Conservation (phyloP, 2,113 vertebrate genomes). For the Rhinolophus ferrumequinum region DNA sequence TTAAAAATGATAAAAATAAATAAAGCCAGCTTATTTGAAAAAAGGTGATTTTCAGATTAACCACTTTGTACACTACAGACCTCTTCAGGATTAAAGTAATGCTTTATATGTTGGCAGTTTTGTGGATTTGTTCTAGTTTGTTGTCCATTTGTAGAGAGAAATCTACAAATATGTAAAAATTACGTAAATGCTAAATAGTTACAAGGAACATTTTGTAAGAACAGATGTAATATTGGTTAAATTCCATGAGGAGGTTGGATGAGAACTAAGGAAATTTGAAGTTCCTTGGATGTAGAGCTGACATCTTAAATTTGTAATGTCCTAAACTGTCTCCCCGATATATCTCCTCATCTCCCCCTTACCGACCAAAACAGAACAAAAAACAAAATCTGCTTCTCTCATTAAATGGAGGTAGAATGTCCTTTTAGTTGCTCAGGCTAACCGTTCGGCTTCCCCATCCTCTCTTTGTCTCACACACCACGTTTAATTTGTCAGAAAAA, state of each 20-base stretch:
- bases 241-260: not conserved
- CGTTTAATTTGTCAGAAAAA: not conserved
- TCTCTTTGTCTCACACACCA: not conserved
- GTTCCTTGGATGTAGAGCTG: not conserved
- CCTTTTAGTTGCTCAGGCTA: not conserved
- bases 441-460: not conserved
- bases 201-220: slow-evolving; percentile 49
- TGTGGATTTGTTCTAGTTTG: not conserved
- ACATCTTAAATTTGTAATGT: not conserved
- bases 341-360: not conserved
- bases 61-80: not conserved
- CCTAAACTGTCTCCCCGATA: not conserved
- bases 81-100: not conserved
- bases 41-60: not conserved
- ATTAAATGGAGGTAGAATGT: not conserved
- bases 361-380: not conserved
- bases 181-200: slow-evolving; percentile 51
- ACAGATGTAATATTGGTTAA: slow-evolving; percentile 43
- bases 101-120: not conserved
- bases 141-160: not conserved
- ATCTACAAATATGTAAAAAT: slow-evolving; percentile 33
- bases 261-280: slow-evolving; percentile 34
- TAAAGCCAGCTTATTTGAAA: not conserved
- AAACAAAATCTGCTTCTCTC: not conserved
- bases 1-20: not conserved